phyloP scores from a whole-genome alignment of 2,113 vertebrate species.

The Callaeas wilsoni region DNA sequence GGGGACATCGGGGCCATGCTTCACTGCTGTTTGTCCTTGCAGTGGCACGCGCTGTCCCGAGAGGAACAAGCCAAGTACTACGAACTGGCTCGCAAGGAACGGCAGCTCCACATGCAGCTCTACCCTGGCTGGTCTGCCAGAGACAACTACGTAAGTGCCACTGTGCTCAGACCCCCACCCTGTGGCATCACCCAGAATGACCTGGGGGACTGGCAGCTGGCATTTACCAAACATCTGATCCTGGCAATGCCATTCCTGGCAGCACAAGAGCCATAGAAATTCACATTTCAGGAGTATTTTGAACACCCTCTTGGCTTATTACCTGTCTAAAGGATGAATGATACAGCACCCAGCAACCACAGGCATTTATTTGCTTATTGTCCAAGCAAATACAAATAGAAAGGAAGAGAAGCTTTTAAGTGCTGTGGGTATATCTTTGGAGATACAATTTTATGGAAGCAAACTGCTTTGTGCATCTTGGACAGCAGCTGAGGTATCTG shows the following conservation, averaged over 20 bases:
- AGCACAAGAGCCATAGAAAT: fast-evolving
- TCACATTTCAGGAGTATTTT: not conserved
- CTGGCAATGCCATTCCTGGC: fast-evolving
- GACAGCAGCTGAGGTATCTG: not conserved
- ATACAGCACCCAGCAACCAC: not conserved
- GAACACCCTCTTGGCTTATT: not conserved
- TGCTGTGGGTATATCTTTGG: not conserved
- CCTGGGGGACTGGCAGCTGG: not conserved
- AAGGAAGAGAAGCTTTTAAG: not conserved
- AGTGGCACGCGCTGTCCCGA: slow-evolving; percentile 97
- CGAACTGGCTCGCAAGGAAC: slow-evolving; percentile 94
- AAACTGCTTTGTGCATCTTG: not conserved
- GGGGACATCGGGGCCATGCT: fast-evolving
- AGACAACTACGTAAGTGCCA: slow-evolving; percentile 94
- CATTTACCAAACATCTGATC: not conserved
- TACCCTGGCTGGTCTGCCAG: slow-evolving; percentile 98
- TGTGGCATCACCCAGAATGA: fast-evolving
- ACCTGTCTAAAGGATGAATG: too few species aligned
- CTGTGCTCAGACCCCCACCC: not conserved
- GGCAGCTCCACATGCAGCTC: slow-evolving; percentile 99
- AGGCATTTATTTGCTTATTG: not conserved
- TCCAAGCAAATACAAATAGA: not conserved
- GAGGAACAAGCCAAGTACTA: slow-evolving; percentile 99
- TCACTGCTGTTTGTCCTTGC: not conserved
- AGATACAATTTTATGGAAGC: not conserved